phyloP scores from a whole-genome alignment of 2,113 vertebrate species.

The Bujurquina vittata region DNA sequence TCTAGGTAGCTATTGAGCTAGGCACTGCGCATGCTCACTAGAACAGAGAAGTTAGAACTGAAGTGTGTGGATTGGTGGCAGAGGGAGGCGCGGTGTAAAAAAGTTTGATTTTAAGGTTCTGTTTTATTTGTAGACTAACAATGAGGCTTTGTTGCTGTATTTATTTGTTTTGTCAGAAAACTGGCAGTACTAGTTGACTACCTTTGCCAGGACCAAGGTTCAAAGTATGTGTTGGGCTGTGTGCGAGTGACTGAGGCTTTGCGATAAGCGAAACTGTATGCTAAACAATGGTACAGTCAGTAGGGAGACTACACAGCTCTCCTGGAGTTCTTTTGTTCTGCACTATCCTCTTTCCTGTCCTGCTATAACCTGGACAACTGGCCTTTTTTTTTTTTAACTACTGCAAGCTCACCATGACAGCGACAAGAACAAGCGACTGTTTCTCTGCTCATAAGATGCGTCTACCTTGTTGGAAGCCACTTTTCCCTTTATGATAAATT shows the following conservation, averaged over 20 bases:
- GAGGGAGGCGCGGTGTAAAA: no score
- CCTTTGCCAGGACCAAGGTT: constrained; percentile 14
- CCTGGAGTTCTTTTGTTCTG: constrained; percentile 37
- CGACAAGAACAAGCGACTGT: no score
- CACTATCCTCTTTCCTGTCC: constrained; percentile 22
- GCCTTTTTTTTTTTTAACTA: constrained; percentile 10
- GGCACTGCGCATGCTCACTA: no score
- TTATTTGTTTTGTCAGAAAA: constrained; percentile 35
- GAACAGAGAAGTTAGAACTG: no score
- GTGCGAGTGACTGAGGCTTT: constrained; percentile 19
- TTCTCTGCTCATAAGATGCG: background rate
- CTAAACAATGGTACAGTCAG: constrained; percentile 40
- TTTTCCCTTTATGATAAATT: background rate
- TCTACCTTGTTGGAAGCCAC: background rate
- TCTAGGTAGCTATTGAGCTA: no score
- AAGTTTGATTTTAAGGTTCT: background rate
- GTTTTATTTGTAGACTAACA: constrained; percentile 38
- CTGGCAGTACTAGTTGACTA: constrained; percentile 40
- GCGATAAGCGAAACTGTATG: constrained; percentile 8
- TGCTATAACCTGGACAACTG: constrained; percentile 6
- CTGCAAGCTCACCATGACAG: background rate
- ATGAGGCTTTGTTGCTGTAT: constrained; percentile 45
- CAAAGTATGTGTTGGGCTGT: constrained; percentile 3
- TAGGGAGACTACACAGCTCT: constrained; percentile 17
- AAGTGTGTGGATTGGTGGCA: no score